Evolutionary conservation across 2,797 vertebrate species (phyloP).

Genomic region (Spinus olivaceus): DNA sequence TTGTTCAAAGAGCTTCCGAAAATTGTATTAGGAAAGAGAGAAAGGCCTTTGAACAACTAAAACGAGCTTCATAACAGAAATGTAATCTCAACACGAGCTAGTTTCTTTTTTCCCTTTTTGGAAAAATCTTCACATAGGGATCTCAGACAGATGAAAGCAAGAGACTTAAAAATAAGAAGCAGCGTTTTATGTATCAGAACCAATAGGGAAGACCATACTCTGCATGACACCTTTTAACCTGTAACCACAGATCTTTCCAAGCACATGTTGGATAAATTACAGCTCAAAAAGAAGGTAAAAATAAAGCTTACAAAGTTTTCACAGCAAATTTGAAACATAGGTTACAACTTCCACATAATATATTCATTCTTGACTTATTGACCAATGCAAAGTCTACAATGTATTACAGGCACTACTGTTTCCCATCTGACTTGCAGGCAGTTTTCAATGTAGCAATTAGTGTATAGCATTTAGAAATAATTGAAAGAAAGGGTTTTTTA

Average conservation of each 20-base stretch:
- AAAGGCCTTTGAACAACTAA: constrained; percentile 52
- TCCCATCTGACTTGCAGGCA: neutral
- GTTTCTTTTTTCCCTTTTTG: neutral
- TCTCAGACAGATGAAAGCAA: neutral
- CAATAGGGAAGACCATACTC: neutral
- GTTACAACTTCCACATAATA: neutral
- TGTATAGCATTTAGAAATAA: rapidly evolving
- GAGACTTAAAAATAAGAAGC: neutral
- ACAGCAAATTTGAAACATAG: neutral
- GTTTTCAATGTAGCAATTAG: neutral
- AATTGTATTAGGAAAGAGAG: constrained; percentile 44
- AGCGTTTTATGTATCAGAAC: neutral
- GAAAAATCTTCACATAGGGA: neutral
- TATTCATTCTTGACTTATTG: rapidly evolving
- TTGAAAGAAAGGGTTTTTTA: neutral
- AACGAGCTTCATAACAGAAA: neutral
- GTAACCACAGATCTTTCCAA: neutral
- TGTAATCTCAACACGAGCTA: neutral
- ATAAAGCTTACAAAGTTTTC: neutral
- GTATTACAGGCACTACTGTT: neutral
- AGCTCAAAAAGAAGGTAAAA: constrained; percentile 11
- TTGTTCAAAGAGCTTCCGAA: constrained; percentile 58
- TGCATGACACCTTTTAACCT: neutral
- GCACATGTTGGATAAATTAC: neutral
- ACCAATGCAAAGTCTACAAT: rapidly evolving